Conservation (phyloP, 2,888 invertebrate genomes). For the Patella caerulea region DNA sequence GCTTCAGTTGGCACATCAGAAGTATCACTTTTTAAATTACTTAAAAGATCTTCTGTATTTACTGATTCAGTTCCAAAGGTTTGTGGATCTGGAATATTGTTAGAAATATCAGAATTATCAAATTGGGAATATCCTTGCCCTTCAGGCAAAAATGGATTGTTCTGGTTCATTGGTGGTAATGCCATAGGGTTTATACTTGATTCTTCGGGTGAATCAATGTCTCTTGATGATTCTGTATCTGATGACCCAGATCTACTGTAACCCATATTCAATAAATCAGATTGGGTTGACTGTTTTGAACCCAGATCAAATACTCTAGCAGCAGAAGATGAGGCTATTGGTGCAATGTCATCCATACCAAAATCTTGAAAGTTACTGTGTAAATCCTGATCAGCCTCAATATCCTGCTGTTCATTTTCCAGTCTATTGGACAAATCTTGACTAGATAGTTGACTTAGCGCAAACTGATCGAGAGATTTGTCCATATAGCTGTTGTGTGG, state of each 20-base stretch:
- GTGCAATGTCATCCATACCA: background rate
- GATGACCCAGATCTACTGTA: background rate
- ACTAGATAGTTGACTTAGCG: background rate
- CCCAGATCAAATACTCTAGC: background rate
- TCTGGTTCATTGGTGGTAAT: no score
- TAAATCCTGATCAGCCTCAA: background rate
- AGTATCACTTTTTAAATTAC: background rate
- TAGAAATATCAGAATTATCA: no score
- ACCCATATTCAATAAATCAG: conserved; percentile 3
- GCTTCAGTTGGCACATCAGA: no score
- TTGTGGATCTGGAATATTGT: no score
- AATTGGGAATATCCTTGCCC: no score
- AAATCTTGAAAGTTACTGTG: background rate
- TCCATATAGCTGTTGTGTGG: conserved; percentile 71
- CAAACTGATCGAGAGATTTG: conserved; percentile 27
- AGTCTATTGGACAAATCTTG: background rate
- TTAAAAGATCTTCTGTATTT: background rate
- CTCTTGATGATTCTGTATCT: background rate
- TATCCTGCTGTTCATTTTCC: background rate
- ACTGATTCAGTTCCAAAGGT: no score
- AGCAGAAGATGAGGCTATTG: no score
- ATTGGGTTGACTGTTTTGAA: background rate
- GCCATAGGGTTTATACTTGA: background rate
- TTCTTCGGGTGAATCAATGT: background rate
- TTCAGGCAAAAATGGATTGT: no score